These are phyloP conservation scores for Oxystoma pomonae DNA, from an alignment of 2,888 invertebrate species.

Conservation along the genomic window DNA sequence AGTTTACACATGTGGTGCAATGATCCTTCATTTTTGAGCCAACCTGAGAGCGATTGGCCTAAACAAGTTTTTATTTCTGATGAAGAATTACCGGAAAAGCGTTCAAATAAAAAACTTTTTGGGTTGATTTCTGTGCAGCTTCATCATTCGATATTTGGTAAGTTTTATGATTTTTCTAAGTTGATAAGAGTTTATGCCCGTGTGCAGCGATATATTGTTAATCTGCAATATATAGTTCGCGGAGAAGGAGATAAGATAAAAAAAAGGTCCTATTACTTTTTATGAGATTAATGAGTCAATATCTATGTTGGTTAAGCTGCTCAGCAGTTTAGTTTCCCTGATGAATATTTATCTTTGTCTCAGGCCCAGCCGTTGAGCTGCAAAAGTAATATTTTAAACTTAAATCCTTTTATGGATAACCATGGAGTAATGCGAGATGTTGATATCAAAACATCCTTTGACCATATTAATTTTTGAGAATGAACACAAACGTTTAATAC, in stretches of 20 bases:
- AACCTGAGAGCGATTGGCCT: neutral
- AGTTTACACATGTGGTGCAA: too few relatives aligned
- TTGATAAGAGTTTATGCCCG: neutral
- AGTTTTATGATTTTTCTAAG: neutral
- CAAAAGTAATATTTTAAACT: neutral
- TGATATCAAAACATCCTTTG: neutral
- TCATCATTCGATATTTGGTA: neutral
- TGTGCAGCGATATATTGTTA: neutral
- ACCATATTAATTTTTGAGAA: neutral
- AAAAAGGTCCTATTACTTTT: too few relatives aligned
- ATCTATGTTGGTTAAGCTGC: neutral
- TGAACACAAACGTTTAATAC: neutral
- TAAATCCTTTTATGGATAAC: neutral
- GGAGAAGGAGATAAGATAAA: neutral
- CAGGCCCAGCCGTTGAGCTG: neutral
- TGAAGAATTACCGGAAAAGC: neutral
- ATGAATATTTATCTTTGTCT: neutral
- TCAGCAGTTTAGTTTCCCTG: neutral
- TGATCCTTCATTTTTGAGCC: too few relatives aligned
- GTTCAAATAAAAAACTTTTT: neutral
- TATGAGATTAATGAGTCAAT: neutral
- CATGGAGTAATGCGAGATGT: neutral
- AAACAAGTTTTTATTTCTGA: neutral
- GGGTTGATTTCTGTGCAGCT: neutral
- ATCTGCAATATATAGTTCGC: neutral